Base-by-base conservation (phyloP, 2,888 invertebrate species). In the Auanema sp. region DNA sequence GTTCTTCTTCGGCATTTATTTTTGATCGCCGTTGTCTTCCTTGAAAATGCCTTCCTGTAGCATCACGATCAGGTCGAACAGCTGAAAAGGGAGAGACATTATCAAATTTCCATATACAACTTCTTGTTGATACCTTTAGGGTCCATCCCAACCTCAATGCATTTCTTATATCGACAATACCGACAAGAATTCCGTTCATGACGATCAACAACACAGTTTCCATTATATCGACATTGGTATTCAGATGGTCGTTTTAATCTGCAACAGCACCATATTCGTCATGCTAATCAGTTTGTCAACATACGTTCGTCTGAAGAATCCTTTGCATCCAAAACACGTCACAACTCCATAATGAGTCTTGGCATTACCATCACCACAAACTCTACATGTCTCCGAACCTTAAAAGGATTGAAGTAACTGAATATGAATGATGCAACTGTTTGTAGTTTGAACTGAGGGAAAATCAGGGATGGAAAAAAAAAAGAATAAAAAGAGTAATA, bases 131-230 rank as follows among this genome's bases (percentile, higher is more conserved):
- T 16, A 57, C 62, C 62, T 57, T 81, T 81, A n/a, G 81, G 81
- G 64, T 81, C 80, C 81, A 81, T 81, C 43, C 81, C 82, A 40
- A 80, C 81, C 56, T 81, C 81, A 56, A 82, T 69, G 59, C 82
- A 83, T 42, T 80, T 78, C 63, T 79, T 79, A 69, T 81, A 83
- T 3, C 82, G 76, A 54, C 82, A 82, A 64, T 68, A 83, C 49
- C 82, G 68, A 58, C 74, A 77, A 0, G 76, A 76, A 59, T 74
- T 76, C 47, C 75, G 62, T 60, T 74, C 75, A 44, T 75, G 74
- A 60, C 74, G 40, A 50, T 75, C 74, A 5, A 77, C 76, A 18
- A 81, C 73, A 64, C 82, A 82, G 47, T 71, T 75, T 11, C 80
- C 80, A 63, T 79, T 79, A 63, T 82, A 78, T n/a, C 82, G 60